Percentiles rank a stretch among this genome's conserved stretches.
phyloP scores from a whole-genome alignment of 2,797 vertebrate genomes.

The Pagetopsis macropterus region DNA sequence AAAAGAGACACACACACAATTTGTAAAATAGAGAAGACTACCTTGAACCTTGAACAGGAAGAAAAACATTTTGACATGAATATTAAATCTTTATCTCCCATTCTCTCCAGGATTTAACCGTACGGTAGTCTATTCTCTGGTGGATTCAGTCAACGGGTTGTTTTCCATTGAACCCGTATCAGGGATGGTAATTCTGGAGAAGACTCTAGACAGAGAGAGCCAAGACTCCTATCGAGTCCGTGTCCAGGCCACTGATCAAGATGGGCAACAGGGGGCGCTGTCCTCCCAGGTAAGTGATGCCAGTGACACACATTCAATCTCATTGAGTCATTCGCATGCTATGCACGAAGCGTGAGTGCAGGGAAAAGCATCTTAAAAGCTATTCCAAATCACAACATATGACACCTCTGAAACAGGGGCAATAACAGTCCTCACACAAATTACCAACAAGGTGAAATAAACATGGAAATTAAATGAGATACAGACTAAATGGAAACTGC shows the following conservation, averaged over 20 bases:
- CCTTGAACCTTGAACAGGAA: neutral
- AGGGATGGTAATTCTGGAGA: conserved; percentile 91
- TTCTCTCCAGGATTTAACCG: conserved; percentile 87
- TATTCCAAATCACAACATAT: neutral
- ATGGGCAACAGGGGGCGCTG: conserved; percentile 87
- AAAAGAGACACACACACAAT: neutral
- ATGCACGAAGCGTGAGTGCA: neutral
- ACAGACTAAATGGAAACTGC: neutral
- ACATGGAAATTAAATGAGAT: conserved; percentile 9
- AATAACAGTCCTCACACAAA: neutral
- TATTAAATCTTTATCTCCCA: conserved; percentile 2
- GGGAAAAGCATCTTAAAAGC: neutral
- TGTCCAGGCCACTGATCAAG: conserved; percentile 90
- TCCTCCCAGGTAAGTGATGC: conserved; percentile 81
- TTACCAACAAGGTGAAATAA: neutral
- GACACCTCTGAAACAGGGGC: neutral
- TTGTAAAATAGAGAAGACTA: conserved; percentile 1
- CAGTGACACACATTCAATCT: neutral
- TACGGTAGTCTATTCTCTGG: conserved; percentile 89
- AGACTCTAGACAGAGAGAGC: conserved; percentile 90
- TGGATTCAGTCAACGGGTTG: conserved; percentile 87
- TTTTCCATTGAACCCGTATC: conserved; percentile 92
- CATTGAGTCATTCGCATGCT: neutral
- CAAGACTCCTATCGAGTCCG: conserved; percentile 87
- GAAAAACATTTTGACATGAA: neutral